These are phyloP conservation scores for Notarius lentiginosus DNA, from an alignment of 2,113 vertebrate species.

Conservation along the genomic window DNA sequence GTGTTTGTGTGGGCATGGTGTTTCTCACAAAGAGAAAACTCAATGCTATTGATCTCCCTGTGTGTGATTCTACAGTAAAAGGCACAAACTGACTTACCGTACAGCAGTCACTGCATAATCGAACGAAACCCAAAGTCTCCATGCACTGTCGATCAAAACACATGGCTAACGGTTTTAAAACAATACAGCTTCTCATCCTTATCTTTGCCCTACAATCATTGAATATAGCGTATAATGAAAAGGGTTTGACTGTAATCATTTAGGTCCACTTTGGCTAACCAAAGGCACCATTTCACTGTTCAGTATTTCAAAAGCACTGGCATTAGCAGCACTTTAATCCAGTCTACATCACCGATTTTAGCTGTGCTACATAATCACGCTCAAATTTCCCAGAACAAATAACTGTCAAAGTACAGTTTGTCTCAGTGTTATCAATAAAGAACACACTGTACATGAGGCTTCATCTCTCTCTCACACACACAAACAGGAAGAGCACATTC, in stretches of 20 bases:
- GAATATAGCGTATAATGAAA: not conserved
- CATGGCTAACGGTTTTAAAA: not conserved
- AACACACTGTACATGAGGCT: too few relatives aligned
- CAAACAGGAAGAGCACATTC: not conserved
- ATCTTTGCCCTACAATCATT: not conserved
- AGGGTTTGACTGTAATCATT: not conserved
- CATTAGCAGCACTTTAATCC: not conserved
- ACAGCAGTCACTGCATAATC: constrained; percentile 1
- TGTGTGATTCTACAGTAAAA: constrained; percentile 12
- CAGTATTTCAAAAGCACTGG: not conserved
- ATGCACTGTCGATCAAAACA: not conserved
- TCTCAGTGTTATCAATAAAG: too few relatives aligned
- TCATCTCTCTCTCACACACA: not conserved
- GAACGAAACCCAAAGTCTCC: not conserved
- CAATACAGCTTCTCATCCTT: not conserved
- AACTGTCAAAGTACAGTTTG: not conserved
- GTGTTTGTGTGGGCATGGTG: not conserved
- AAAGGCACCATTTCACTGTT: not conserved
- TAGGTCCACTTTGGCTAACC: not conserved
- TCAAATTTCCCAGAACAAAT: not conserved
- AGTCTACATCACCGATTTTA: not conserved
- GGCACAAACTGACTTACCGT: not conserved
- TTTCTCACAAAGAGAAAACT: constrained; percentile 10
- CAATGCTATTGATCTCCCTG: constrained; percentile 24
- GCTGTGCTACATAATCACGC: not conserved